Base-by-base conservation (phyloP, 2,888 invertebrate species). In the Brenthis ino region DNA sequence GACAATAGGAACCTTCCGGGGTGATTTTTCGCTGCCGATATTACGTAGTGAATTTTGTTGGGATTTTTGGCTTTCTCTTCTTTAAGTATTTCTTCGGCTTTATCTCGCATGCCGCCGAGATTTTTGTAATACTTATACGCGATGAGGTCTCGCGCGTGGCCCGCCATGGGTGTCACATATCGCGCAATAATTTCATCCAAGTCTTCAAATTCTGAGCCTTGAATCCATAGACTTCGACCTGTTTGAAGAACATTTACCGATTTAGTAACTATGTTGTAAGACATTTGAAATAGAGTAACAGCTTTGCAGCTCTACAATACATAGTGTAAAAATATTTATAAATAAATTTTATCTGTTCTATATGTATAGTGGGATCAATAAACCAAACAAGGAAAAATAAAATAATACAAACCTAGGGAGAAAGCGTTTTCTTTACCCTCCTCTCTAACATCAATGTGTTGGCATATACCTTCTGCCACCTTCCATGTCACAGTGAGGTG, bases 401-500 rank as follows among this genome's bases (percentile, higher is more conserved):
- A 61, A 33, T 13, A 55, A 67, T 72, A 79, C 79, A 95, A 95
- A 64, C 99, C 99, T 76, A 99, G 92, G 67, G 98, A 98, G 85
- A 99, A 99, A 0, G 97, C 96, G 84, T 99, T 99, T 82, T 98
- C 97, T 91, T 99, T 99, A 14, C 98, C 98, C 83, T 98, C 97
- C 87, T 99, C 99, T 60, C 96, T 94, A 0, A 99, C 96, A 84
- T 99, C 99, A 70, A 99, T 98, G 83, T 99, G 99, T 84, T 99
- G 99, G 82, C 97, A 97, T 76, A 99, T 96, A 33, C 96, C 96
- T 61, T 99, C 97, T 0, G 97, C 95, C 1, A 99, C 98, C 88
- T 99, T 99, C 99, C 99, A 99, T 0, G 99, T 99, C 1, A 99
- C 98, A 0, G 99, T 99, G 73, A 99, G 90, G 87, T 99, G 99